Base-by-base conservation (phyloP, 2,113 vertebrate species). In the Agelaius tricolor region DNA sequence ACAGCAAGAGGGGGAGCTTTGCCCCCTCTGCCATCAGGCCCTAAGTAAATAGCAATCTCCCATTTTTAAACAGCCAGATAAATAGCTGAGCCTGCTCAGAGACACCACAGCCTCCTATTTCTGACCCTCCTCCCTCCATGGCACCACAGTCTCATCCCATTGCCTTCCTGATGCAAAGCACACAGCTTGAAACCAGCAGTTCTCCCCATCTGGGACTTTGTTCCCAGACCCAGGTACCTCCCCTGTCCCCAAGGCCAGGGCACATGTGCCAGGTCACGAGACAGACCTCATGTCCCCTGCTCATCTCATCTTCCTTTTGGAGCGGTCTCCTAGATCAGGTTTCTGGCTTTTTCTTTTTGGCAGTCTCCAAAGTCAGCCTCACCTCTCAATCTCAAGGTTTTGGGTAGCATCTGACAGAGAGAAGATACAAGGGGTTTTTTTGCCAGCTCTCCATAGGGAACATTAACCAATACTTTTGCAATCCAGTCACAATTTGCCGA, bases 301-400 rank as follows among this genome's bases (percentile, higher is more conserved):
- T 92, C 96, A 96, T 93, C 94, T 96, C 94, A 92, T 93, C 93
- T 95, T 97, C 91, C 87, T 96, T 95, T 96, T 37, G 65, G 69
- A 92, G 79, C 58, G 0, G 49, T 41, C 88, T 94, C 94, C 76
- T 73, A 89, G 85, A 96, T 97, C 94, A 2, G 61, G 88, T 96
- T 97, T 94, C 96, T 92, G 83, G 68, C 59, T 93, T 86, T 95
- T 95, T 96, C 90, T 89, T 93, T 95, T 95, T 95, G 94, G 96
- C 93, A 96, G 80, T 58, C 90, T 94, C 90, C 77, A 92, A 94
- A 96, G 96, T 74, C 95, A 96, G 94, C 80, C 83, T 96, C 80
- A 95, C 86, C 88, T 84, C 96, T 94, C 90, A 92, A 5, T 88
- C 94, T 89, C 65, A 61, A 57, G 68, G 75, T 86, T 96, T 95